Percentiles rank a stretch among this genome's conserved stretches.
phyloP scores from a whole-genome alignment of 1,140 invertebrate species.

The Condylostylus longicornis region DNA sequence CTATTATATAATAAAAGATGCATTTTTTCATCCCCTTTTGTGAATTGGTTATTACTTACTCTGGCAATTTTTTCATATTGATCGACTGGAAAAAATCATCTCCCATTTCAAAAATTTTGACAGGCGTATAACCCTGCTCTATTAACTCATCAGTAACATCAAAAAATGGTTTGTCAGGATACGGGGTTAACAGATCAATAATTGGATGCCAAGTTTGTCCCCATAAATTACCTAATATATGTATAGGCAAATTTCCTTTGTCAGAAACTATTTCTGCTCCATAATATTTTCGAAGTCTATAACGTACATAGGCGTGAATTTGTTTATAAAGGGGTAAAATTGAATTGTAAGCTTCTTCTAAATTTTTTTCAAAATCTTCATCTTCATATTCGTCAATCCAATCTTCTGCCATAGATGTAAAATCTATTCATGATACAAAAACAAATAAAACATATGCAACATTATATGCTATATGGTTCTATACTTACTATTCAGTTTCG shows the following conservation, averaged over 20 bases:
- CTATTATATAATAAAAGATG: neutral
- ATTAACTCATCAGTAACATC: constrained; percentile 41
- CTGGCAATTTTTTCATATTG: constrained; percentile 65
- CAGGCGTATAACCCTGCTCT: constrained; percentile 26
- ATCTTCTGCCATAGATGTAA: constrained; percentile 28
- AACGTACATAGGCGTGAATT: constrained; percentile 46
- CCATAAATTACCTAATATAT: constrained; percentile 50
- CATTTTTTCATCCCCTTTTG: too few relatives aligned
- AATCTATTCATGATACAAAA: constrained; percentile 9
- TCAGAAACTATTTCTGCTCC: constrained; percentile 24
- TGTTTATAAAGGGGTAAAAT: constrained; percentile 44
- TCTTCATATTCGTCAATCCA: constrained; percentile 44
- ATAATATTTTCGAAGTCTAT: constrained; percentile 37
- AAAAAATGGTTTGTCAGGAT: constrained; percentile 41
- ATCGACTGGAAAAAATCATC: constrained; percentile 78
- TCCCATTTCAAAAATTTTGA: constrained; percentile 39
- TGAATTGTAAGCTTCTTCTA: constrained; percentile 35
- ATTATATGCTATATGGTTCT: neutral
- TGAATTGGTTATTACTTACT: constrained; percentile 10
- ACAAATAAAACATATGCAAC: neutral
- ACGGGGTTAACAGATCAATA: constrained; percentile 51
- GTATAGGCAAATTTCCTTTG: constrained; percentile 30
- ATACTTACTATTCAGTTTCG: constrained; percentile 60
- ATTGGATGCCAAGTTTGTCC: constrained; percentile 60
- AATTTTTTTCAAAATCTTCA: constrained; percentile 31